A percentile compares a stretch with the other conserved stretches of the same genome.
Evolutionary conservation across 2,113 vertebrate genomes (phyloP).

Genomic region (Salvelinus sp.): DNA sequence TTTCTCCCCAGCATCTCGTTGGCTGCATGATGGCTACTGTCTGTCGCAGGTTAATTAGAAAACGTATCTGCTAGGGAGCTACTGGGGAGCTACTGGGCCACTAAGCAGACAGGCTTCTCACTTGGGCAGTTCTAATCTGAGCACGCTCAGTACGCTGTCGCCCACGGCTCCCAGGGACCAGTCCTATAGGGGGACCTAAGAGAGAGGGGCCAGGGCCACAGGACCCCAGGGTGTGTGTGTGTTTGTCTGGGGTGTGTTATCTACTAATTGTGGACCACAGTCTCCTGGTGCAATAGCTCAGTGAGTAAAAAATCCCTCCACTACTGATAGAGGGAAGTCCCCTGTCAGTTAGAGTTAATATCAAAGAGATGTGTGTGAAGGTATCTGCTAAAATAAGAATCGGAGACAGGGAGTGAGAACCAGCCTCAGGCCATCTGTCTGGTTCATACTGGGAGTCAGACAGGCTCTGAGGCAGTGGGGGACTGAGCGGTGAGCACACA

Average conservation of each 20-base stretch:
- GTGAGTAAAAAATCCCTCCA: neutral
- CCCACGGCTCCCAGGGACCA: slow-evolving; percentile 14
- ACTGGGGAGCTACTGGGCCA: slow-evolving; percentile 70
- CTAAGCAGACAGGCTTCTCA: slow-evolving; percentile 77
- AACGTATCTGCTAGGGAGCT: slow-evolving; percentile 85
- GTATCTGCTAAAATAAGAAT: slow-evolving; percentile 24
- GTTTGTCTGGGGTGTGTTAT: slow-evolving; percentile 21
- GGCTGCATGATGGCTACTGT: slow-evolving; percentile 70
- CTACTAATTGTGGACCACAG: slow-evolving; percentile 35
- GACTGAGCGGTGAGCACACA: neutral
- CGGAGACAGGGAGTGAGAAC: slow-evolving; percentile 16
- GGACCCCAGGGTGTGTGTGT: slow-evolving; percentile 10
- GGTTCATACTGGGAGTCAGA: slow-evolving; percentile 12
- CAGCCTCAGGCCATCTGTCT: slow-evolving; percentile 33
- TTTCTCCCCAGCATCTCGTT: slow-evolving; percentile 49
- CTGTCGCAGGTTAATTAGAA: slow-evolving; percentile 88
- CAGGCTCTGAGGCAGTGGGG: slow-evolving; percentile 14
- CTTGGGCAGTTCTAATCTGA: slow-evolving; percentile 81
- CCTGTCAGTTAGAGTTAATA: slow-evolving; percentile 1
- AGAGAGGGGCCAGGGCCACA: slow-evolving; percentile 25
- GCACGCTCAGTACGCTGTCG: slow-evolving; percentile 62
- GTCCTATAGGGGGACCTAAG: slow-evolving; percentile 21
- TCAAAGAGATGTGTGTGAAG: slow-evolving; percentile 26
- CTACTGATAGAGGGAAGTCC: slow-evolving; percentile 29
- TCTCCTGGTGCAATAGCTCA: slow-evolving; percentile 1